Evolutionary conservation across 2,888 invertebrate species (phyloP), one percentile per base, ranked within the genome.

Genomic region (Candidula unifasciata): DNA sequence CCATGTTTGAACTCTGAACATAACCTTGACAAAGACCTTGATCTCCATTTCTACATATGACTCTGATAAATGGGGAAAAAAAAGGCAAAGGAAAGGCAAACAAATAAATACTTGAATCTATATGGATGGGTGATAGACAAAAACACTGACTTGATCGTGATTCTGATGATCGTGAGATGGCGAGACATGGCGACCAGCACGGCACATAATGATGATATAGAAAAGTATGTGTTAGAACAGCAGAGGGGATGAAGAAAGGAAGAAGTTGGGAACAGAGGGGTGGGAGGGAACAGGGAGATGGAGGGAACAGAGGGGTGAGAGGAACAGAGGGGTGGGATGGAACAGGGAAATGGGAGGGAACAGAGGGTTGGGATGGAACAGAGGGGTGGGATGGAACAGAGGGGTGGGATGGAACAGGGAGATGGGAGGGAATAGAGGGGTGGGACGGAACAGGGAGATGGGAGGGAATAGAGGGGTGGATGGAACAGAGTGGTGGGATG

Each of bases 11-110:
- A 80, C 30, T 44, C 33, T 44, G 33, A 80, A 80, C 3, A 27
- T 8, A 18, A 80, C 54, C 33, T 69, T 80, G 54, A 69, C 52
- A n/a, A 69, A 80, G 35, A 80, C 80, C 54, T 80, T 69, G 5
- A 80, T 69, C 35, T 80, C 80, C 30, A 69, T 13, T 3, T 80
- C 80, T 21, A 30, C 69, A 66, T 27, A n/a, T n/a, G n/a, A n/a
- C n/a, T n/a, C n/a, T n/a, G n/a, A n/a, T n/a, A n/a, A n/a, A n/a
- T n/a, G n/a, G n/a, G n/a, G n/a, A n/a, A n/a, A n/a, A n/a, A n/a
- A n/a, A n/a, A n/a, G n/a, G n/a, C n/a, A n/a, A n/a, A n/a, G n/a
- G n/a, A n/a, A n/a, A n/a, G n/a, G n/a, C n/a, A n/a, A n/a, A n/a
- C n/a, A n/a, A n/a, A n/a, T n/a, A n/a, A n/a, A n/a, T n/a, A n/a